Percentiles rank a stretch among this genome's conserved stretches.
phyloP scores from a whole-genome alignment of 2,888 invertebrate genomes.

The Heliconius cydno region DNA sequence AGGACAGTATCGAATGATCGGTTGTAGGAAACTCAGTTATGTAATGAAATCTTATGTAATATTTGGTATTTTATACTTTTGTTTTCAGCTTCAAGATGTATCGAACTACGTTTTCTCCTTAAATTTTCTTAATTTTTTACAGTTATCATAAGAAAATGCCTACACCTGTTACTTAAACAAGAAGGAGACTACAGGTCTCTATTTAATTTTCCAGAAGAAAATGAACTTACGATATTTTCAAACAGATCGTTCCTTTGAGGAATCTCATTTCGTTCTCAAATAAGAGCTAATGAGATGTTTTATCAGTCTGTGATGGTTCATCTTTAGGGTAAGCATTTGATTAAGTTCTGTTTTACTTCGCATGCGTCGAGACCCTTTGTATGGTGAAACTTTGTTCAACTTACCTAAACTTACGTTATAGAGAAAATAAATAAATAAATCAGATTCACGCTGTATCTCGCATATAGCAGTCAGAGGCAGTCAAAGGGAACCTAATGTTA shows the following conservation, averaged over 20 bases:
- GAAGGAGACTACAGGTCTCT: too few relatives aligned
- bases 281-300: constrained; percentile 23
- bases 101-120: too few relatives aligned
- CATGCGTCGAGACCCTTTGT: not conserved
- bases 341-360: constrained; percentile 14
- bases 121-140: too few relatives aligned
- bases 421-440: too few relatives aligned
- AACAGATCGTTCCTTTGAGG: not conserved
- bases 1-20: constrained; percentile 3
- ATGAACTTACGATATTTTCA: not conserved
- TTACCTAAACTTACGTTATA: not conserved
- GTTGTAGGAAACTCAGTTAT: not conserved
- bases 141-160: too few relatives aligned
- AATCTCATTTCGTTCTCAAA: constrained; percentile 24
- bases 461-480: too few relatives aligned
- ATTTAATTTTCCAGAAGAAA: not conserved
- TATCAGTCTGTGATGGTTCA: constrained; percentile 20
- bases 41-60: not conserved
- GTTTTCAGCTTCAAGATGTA: too few relatives aligned
- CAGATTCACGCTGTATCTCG: too few relatives aligned
- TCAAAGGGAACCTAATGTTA: too few relatives aligned
- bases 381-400: not conserved
- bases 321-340: constrained; percentile 2
- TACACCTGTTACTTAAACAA: not conserved
- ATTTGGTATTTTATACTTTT: not conserved